Evolutionary conservation across 1,140 invertebrate species (phyloP).

Genomic region (Hyposmocoma kahamanoa): DNA sequence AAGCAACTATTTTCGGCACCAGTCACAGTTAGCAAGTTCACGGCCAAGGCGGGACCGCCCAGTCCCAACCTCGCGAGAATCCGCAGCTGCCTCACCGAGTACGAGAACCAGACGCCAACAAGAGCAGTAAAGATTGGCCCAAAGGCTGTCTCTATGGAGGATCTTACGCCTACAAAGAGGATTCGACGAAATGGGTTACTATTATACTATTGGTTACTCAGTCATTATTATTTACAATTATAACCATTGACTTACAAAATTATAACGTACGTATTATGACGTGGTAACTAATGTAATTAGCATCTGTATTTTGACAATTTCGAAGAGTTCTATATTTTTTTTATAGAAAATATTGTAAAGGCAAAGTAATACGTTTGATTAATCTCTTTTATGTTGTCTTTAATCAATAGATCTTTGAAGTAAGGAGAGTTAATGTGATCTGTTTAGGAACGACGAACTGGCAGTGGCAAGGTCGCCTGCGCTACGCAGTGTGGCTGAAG

Average conservation of each 20-base stretch:
- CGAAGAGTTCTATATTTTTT: no score
- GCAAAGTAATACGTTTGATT: no score
- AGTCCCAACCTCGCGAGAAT: constrained; percentile 40
- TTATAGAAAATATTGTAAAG: no score
- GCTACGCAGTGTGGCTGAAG: constrained; percentile 19
- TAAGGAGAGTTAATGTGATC: no score
- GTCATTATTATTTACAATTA: no score
- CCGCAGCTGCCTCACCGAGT: constrained; percentile 45
- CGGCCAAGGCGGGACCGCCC: constrained; percentile 24
- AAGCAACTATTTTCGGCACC: constrained; percentile 52
- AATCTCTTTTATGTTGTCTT: no score
- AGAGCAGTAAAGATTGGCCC: constrained; percentile 26
- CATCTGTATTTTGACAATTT: no score
- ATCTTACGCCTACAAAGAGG: constrained; percentile 49
- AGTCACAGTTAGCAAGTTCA: constrained; percentile 59
- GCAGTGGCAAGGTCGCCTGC: constrained; percentile 8
- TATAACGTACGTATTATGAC: no score
- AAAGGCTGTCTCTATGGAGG: constrained; percentile 59
- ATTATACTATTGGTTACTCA: no score
- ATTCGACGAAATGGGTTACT: constrained; percentile 44
- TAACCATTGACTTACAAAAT: no score
- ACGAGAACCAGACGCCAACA: constrained; percentile 14
- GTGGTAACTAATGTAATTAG: no score
- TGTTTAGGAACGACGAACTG: not conserved
- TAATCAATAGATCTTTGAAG: no score